Evolutionary conservation across 2,113 vertebrate genomes (phyloP).

Genomic region (Chamaea fasciata): DNA sequence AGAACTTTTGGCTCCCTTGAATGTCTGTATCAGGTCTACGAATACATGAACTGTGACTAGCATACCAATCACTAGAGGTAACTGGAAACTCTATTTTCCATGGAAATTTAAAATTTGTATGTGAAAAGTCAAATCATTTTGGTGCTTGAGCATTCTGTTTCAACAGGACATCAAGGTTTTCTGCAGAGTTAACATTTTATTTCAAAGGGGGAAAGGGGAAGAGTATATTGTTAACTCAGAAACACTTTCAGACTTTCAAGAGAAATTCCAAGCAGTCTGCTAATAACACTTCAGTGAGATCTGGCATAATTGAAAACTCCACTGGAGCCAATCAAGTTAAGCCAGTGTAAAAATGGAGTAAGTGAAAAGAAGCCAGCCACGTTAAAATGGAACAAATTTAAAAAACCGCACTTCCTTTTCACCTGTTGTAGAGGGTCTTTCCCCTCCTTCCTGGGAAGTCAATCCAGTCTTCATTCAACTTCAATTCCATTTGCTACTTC

Average conservation of each 20-base stretch:
- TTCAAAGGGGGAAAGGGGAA: background rate
- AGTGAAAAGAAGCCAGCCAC: constrained; percentile 21
- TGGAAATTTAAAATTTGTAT: constrained; percentile 37
- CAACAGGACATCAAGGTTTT: constrained; percentile 20
- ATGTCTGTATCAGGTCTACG: constrained; percentile 1
- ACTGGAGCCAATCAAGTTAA: constrained; percentile 62
- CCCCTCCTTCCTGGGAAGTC: background rate
- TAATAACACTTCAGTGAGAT: constrained; percentile 52
- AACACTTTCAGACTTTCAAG: constrained; percentile 21
- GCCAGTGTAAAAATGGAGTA: constrained; percentile 39
- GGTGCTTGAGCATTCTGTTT: background rate
- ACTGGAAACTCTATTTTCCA: constrained; percentile 22
- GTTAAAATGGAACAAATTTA: constrained; percentile 43
- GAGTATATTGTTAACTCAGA: constrained; percentile 33
- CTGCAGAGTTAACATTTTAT: background rate
- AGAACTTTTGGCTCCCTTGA: constrained; percentile 26
- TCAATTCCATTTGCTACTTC: background rate
- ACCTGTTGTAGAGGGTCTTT: constrained; percentile 33
- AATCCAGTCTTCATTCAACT: background rate
- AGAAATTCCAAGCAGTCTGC: constrained; percentile 43
- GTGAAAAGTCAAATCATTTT: constrained; percentile 27
- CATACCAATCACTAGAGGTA: constrained; percentile 29
- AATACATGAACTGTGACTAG: constrained; percentile 25
- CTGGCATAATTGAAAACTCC: constrained; percentile 57
- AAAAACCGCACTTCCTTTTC: constrained; percentile 57